A percentile compares a stretch with the other conserved stretches of the same genome.
Evolutionary conservation across 2,888 invertebrate genomes (phyloP).

Genomic region (Dasypogon diadema): DNA sequence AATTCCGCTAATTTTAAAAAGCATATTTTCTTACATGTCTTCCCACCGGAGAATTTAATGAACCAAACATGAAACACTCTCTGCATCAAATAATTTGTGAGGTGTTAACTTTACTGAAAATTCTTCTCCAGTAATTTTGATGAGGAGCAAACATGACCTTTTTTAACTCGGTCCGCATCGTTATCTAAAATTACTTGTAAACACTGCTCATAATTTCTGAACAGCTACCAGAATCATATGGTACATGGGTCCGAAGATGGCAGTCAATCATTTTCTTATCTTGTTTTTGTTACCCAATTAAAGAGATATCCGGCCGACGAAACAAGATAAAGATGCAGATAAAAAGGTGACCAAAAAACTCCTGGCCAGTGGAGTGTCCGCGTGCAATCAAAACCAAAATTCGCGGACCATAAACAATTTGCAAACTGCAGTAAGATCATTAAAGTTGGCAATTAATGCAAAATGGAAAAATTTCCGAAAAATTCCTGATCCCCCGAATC

Average conservation of each 20-base stretch:
- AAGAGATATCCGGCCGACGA: conserved; percentile 21
- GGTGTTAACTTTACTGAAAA: background rate
- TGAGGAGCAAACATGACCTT: background rate
- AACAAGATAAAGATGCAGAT: conserved; percentile 33
- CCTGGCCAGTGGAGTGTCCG: background rate
- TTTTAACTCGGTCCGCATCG: background rate
- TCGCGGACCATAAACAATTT: conserved; percentile 34
- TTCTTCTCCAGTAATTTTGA: background rate
- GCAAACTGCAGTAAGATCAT: conserved; percentile 30
- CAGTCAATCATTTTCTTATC: conserved; percentile 46
- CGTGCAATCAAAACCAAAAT: conserved; percentile 17
- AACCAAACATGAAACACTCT: too few relatives aligned
- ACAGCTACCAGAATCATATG: conserved; percentile 12
- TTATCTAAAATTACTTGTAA: conserved; percentile 40
- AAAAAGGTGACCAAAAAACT: background rate
- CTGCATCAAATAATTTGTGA: too few relatives aligned
- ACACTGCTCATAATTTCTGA: background rate
- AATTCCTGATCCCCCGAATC: background rate
- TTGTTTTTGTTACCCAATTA: conserved; percentile 40
- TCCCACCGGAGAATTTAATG: background rate
- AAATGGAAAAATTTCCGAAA: background rate
- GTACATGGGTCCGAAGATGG: background rate
- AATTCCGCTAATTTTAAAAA: too few relatives aligned
- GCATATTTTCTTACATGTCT: background rate
- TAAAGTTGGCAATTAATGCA: conserved; percentile 30